These are phyloP conservation scores for Rhopalosiphum maidis DNA, from an alignment of 1,140 invertebrate genomes.

Conservation along the genomic window DNA sequence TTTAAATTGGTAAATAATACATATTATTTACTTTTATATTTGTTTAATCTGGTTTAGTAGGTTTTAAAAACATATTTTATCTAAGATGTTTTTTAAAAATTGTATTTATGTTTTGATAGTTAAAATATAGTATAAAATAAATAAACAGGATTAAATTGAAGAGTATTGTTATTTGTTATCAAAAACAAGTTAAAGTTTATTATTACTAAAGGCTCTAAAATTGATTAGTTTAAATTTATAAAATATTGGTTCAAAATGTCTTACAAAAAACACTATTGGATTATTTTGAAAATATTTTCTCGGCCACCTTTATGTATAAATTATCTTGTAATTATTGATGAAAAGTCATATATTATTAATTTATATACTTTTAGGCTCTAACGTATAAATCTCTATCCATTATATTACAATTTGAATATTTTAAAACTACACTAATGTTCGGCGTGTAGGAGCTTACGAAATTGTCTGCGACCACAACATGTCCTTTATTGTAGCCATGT, in stretches of 20 bases:
- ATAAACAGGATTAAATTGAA: background rate
- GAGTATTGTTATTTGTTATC: background rate
- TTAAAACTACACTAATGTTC: slow-evolving; percentile 15
- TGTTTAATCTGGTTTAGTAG: too few species aligned
- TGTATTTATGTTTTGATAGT: too few species aligned
- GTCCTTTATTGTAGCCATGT: background rate
- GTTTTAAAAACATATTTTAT: too few species aligned
- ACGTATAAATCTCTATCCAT: background rate
- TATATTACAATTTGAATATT: slow-evolving; percentile 13
- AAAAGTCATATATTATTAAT: background rate
- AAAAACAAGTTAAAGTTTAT: background rate
- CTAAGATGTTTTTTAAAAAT: too few species aligned
- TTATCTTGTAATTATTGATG: background rate
- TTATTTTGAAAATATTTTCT: background rate
- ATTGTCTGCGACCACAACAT: background rate
- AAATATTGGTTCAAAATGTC: background rate
- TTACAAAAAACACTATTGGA: background rate
- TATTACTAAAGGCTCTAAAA: background rate
- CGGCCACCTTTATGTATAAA: background rate
- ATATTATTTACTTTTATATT: too few species aligned
- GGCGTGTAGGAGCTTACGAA: background rate
- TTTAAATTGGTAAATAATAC: too few species aligned
- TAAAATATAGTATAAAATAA: background rate
- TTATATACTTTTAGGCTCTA: background rate
- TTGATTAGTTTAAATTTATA: background rate